A percentile compares a stretch with the other conserved stretches of the same genome.
Evolutionary conservation across 2,888 invertebrate genomes (phyloP).

Genomic region (Neelides folsomi): DNA sequence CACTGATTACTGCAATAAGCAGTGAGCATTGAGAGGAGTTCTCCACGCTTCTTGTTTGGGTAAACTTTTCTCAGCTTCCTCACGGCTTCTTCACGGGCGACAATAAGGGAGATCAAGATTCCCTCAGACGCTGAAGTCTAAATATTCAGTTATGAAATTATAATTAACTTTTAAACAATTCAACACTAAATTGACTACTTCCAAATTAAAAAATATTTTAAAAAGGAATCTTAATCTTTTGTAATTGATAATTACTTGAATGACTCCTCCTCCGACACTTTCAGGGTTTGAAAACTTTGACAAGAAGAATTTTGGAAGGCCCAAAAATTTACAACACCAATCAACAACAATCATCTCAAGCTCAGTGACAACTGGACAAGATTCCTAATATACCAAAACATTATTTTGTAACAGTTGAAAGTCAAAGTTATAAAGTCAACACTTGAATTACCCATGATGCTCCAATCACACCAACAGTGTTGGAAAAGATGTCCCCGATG

Average conservation of each 20-base stretch:
- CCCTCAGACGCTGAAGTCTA: constrained; percentile 25
- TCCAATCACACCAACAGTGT: constrained; percentile 91
- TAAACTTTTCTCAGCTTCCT: constrained; percentile 11
- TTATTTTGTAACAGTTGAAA: neutral
- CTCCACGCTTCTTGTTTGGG: constrained; percentile 15
- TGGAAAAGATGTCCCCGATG: constrained; percentile 89
- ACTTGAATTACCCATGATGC: constrained; percentile 74
- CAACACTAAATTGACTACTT: neutral
- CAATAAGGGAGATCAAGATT: constrained; percentile 21
- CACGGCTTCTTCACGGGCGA: constrained; percentile 17
- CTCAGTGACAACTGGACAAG: constrained; percentile 24
- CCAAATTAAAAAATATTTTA: no score
- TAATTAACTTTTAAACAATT: neutral
- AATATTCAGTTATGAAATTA: neutral
- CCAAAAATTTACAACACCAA: constrained; percentile 20
- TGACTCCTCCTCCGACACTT: constrained; percentile 18
- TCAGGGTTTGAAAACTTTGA: constrained; percentile 16
- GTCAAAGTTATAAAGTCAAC: no score
- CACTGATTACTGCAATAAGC: constrained; percentile 21
- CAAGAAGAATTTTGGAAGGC: constrained; percentile 19
- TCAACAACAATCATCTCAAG: constrained; percentile 21
- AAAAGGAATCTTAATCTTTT: no score
- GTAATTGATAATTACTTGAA: constrained; percentile 10
- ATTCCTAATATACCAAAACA: constrained; percentile 4
- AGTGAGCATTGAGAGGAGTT: constrained; percentile 15